Percentiles rank a stretch among this genome's conserved stretches.
These are phyloP conservation scores for Acanthurus leucopareius DNA, from an alignment of 2,797 vertebrate species.

Conservation along the genomic window DNA sequence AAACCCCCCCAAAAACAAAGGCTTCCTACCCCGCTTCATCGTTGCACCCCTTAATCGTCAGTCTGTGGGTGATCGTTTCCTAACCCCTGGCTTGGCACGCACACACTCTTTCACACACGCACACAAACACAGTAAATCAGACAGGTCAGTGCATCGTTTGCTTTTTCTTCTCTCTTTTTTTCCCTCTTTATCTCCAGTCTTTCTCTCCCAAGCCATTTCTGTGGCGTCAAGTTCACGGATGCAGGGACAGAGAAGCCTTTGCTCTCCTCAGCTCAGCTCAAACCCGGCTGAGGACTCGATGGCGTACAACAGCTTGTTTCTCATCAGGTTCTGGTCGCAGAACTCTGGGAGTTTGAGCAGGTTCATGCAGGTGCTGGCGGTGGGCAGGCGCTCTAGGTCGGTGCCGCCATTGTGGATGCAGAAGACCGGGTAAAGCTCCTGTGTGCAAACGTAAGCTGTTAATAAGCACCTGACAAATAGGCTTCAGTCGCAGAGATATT, in stretches of 20 bases:
- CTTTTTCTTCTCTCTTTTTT: conserved; percentile 12
- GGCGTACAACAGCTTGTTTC: conserved; percentile 96
- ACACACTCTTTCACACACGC: conserved; percentile 29
- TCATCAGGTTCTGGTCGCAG: conserved; percentile 93
- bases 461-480: conserved; percentile 20
- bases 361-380: conserved; percentile 99
- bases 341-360: conserved; percentile 98
- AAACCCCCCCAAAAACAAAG: conserved; percentile 28
- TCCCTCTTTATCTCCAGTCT: conserved; percentile 14
- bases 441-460: conserved; percentile 52
- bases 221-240: conserved; percentile 40
- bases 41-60: conserved; percentile 39
- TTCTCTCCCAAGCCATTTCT: conserved; percentile 35
- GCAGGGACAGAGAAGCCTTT: conserved; percentile 42
- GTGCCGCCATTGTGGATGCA: conserved; percentile 98
- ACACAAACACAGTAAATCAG: conserved; percentile 55
- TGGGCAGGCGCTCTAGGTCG: conserved; percentile 95
- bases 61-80: conserved; percentile 35
- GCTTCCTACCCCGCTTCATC: conserved; percentile 40
- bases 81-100: conserved; percentile 48
- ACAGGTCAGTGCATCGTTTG: conserved; percentile 70
- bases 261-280: conserved; percentile 93
- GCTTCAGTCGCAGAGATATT: neutral
- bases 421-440: conserved; percentile 98
- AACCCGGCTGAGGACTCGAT: conserved; percentile 98